Conservation (phyloP, 23 tunicate species). For the Ascidia mentula region DNA sequence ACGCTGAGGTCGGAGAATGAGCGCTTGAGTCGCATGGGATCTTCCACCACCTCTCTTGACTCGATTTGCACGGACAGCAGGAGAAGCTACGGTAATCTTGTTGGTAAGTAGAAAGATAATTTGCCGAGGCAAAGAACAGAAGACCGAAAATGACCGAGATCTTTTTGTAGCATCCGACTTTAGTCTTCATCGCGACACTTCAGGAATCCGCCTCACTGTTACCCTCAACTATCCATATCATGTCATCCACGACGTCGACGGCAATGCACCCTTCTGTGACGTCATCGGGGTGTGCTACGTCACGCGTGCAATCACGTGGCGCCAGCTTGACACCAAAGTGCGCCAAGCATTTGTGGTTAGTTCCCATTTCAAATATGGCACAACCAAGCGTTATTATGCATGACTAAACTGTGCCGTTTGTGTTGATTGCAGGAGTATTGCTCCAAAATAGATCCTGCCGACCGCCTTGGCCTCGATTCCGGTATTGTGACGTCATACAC, state of each 20-base stretch:
- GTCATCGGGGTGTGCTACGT: slow-evolving; percentile 49
- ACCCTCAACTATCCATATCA: slow-evolving; percentile 37
- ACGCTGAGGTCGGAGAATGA: slow-evolving; percentile 68
- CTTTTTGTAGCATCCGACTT: not conserved
- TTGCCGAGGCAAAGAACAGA: not conserved
- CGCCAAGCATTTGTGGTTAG: slow-evolving; percentile 38
- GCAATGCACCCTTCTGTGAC: not conserved
- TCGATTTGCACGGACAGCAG: not conserved
- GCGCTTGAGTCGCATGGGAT: slow-evolving; percentile 55
- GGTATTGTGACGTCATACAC: slow-evolving; percentile 41
- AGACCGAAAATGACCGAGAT: not conserved
- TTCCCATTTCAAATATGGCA: not conserved
- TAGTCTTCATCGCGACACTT: not conserved
- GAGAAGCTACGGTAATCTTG: not conserved
- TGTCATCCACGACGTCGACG: slow-evolving; percentile 47
- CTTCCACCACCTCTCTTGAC: slow-evolving; percentile 43
- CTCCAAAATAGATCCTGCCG: slow-evolving; percentile 48
- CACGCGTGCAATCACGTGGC: slow-evolving; percentile 53
- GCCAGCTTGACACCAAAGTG: slow-evolving; percentile 64
- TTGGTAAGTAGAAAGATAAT: not conserved
- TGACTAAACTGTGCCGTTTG: not conserved
- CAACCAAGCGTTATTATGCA: not conserved
- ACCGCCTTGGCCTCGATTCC: slow-evolving; percentile 32
- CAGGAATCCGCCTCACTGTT: slow-evolving; percentile 24
- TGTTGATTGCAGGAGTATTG: slow-evolving; percentile 55